A percentile compares a stretch with the other conserved stretches of the same genome.
Conservation (phyloP, 2,888 invertebrate genomes). For the Drosophila mulleri region DNA sequence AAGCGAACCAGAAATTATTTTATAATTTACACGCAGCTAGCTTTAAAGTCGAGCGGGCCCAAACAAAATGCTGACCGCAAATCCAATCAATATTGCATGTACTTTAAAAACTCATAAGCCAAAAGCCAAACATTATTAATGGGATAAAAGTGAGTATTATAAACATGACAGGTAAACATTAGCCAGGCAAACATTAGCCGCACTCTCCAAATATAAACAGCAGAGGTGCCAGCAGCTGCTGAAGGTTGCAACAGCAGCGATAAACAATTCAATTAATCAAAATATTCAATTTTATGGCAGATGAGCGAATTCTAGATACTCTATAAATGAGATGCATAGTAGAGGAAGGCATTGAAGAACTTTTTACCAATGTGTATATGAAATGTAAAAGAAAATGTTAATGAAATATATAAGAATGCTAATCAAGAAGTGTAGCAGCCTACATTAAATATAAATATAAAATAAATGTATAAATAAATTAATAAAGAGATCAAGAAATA, state of each 20-base stretch:
- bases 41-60: slow-evolving; percentile 8
- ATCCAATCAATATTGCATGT: slow-evolving; percentile 56
- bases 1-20: slow-evolving; percentile 2
- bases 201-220: slow-evolving; percentile 27
- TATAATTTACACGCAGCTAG: slow-evolving; percentile 7
- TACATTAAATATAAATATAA: no score
- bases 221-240: slow-evolving; percentile 12
- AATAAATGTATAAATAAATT: no score
- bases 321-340: neutral
- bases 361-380: no score
- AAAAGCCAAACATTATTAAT: slow-evolving; percentile 58
- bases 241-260: slow-evolving; percentile 11
- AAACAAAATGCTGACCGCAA: slow-evolving; percentile 31
- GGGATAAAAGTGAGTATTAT: slow-evolving; percentile 48
- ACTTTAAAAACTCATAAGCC: slow-evolving; percentile 48
- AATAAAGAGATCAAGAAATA: no score
- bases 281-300: neutral
- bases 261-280: slow-evolving; percentile 67
- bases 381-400: no score
- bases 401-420: no score
- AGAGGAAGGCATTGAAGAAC: neutral
- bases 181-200: slow-evolving; percentile 26
- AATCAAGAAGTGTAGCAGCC: no score
- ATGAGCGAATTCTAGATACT: neutral
- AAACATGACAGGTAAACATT: slow-evolving; percentile 48